phyloP scores from a whole-genome alignment of 2,888 invertebrate genomes.

The Laothoe populi region DNA sequence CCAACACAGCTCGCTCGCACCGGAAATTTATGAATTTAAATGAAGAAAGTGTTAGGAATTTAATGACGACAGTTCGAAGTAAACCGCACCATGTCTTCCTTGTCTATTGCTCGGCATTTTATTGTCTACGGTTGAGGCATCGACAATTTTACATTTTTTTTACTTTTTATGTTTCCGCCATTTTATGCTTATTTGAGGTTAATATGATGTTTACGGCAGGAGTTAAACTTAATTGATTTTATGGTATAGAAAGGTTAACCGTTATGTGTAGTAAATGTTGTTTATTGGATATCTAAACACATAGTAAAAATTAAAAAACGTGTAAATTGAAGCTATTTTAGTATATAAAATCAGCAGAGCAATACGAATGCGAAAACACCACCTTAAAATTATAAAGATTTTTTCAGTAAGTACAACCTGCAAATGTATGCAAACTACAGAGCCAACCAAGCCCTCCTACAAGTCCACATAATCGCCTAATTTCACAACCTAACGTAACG shows the following conservation, averaged over 20 bases:
- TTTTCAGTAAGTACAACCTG: conserved; percentile 3
- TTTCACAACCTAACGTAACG: conserved; percentile 54
- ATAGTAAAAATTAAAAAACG: too few species aligned
- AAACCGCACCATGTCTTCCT: conserved; percentile 28
- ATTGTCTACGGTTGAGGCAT: conserved; percentile 28
- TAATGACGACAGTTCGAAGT: conserved; percentile 70
- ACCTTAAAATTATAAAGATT: not conserved
- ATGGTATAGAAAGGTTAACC: not conserved
- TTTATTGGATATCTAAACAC: too few species aligned
- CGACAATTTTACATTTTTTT: conserved; percentile 18
- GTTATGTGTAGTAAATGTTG: not conserved
- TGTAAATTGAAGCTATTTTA: too few species aligned
- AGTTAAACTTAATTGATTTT: not conserved
- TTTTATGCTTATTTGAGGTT: conserved; percentile 12
- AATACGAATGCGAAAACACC: not conserved
- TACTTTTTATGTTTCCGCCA: conserved; percentile 14
- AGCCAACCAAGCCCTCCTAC: conserved; percentile 7
- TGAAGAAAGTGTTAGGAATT: conserved; percentile 83
- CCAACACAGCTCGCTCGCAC: conserved; percentile 71
- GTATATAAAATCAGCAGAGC: not conserved
- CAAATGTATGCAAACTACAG: conserved; percentile 21
- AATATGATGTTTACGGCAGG: not conserved
- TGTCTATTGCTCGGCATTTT: conserved; percentile 27
- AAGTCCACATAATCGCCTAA: conserved; percentile 35
- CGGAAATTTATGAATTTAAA: conserved; percentile 85